Conservation (phyloP, 53 echinoderm and acorn worm genomes). For the Mesocentrotus franciscanus region DNA sequence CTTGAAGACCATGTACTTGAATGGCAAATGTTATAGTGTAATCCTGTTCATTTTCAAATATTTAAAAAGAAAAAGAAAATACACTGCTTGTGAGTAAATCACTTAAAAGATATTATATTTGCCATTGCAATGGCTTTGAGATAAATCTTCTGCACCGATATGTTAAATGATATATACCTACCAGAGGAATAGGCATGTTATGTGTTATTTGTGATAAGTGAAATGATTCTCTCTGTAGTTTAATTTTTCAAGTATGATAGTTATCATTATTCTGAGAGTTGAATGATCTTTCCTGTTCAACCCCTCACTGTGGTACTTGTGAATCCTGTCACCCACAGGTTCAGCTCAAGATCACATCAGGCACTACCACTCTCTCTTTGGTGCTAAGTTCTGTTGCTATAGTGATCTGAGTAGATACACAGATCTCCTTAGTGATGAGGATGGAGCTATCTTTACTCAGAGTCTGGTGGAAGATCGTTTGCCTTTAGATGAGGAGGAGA, state of each 20-base stretch:
- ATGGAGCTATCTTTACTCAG: constrained; percentile 70
- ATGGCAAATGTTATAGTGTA: background rate
- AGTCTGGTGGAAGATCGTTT: constrained; percentile 69
- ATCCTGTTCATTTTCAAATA: no score
- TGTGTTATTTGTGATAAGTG: background rate
- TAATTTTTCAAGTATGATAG: background rate
- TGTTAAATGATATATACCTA: no score
- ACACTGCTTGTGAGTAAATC: no score
- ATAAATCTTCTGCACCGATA: no score
- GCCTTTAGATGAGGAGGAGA: constrained; percentile 65
- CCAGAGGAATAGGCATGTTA: background rate
- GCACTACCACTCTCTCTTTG: constrained; percentile 83
- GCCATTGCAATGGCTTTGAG: no score
- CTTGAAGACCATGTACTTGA: background rate
- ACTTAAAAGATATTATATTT: no score
- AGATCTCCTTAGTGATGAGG: constrained; percentile 74
- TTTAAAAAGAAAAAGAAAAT: no score
- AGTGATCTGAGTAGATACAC: constrained; percentile 82
- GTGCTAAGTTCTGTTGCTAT: constrained; percentile 91
- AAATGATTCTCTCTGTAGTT: background rate
- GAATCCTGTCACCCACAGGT: background rate
- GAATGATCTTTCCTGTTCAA: background rate
- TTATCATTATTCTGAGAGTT: background rate
- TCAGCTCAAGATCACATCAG: constrained; percentile 57
- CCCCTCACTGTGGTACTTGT: background rate